Evolutionary conservation across 2,888 invertebrate species (phyloP), one percentile per base, ranked within the genome.

Genomic region (Artemia sinica): DNA sequence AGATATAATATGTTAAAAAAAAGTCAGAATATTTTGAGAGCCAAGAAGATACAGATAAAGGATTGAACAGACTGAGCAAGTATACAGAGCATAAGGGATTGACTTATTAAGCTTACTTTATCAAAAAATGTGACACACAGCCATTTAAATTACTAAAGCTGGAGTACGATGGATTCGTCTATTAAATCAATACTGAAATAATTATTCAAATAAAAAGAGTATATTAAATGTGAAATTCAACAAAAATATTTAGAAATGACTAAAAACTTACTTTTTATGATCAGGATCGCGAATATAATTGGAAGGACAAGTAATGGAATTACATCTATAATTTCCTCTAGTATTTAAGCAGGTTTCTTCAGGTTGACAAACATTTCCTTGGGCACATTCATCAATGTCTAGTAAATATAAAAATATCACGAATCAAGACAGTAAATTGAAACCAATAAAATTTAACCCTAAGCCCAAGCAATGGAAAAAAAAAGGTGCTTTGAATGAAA

Each of bases 291-390:
- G 84, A 48, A 84, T 80, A 78, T 95, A 97, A 67, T 91, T 90
- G 0, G 81, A 76, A 0, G 95, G 95, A 77, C 97, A 97, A 66
- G 83, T 81, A 72, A 96, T 88, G 18, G 82, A 82, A 74, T 91
- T 89, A 76, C 96, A 97, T 75, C 90, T 87, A 79, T 84, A 90
- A 70, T 88, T 83, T 1, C 97, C 97, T 70, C 91, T 82, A 1
- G 87, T 90, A 78, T 97, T 97, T 73, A 93, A 86, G 76, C 97
- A 97, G 67, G 89, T 84, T 73, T 87, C 84, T 71, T 88, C 85
- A 0, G 82, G 71, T 1, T 75, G 74, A 72, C 81, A 81, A 6
- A 76, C 75, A 14, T 76, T 78, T 8, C 79, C 77, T 69, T 79
- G 77, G 49, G 77, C 74, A 75, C 89, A 89, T 78, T 89, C 89